Evolutionary conservation across 2,888 invertebrate genomes (phyloP), one percentile per base, ranked within the genome.

Genomic region (Dryadula phaetusa): DNA sequence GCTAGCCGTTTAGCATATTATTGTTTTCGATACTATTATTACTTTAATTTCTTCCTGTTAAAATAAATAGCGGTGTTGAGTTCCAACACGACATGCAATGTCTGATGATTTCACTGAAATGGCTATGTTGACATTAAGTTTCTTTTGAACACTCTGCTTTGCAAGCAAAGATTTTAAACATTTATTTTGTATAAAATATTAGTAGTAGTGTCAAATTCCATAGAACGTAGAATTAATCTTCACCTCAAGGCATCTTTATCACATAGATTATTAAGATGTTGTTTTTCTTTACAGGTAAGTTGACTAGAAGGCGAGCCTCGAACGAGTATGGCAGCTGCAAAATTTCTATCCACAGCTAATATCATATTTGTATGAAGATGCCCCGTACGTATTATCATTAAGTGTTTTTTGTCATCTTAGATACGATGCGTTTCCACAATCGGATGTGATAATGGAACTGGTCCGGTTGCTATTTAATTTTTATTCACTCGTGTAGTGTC

Each of bases 251-350:
- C 70, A 65, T 66, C 56, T 64, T 54, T 69, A 66, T 69, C 54
- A 46, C 62, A 66, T 46, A 56, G 52, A 69, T 68, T 65, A 70
- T 61, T 66, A 64, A 65, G 44, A 70, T 46, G 18, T 62, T 66
- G 67, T 74, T 75, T 74, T 71, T 74, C 65, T 72, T 76, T 73
- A 54, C 76, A 76, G 76, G 76, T 76, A 76, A 76, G 76, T 76
- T 70, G 71, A 69, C 44, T 62, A 54, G 68, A 56, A 61, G 67
- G 66, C 67, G 65, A 68, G 69, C 65, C 67, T 56, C 53, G 64
- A 75, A 74, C 74, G 49, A 71, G 74, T 73, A 62, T 61, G 56
- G 70, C 54, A 16, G 72, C 72, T 70, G 68, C 70, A 72, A 72
- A 73, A 72, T 72, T 72, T 74, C 72, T 70, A 74, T 74, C 70